Percentiles rank a stretch among this genome's conserved stretches.
Evolutionary conservation across 2,797 vertebrate species (phyloP).

Genomic region (Cyprinodon diabolis): DNA sequence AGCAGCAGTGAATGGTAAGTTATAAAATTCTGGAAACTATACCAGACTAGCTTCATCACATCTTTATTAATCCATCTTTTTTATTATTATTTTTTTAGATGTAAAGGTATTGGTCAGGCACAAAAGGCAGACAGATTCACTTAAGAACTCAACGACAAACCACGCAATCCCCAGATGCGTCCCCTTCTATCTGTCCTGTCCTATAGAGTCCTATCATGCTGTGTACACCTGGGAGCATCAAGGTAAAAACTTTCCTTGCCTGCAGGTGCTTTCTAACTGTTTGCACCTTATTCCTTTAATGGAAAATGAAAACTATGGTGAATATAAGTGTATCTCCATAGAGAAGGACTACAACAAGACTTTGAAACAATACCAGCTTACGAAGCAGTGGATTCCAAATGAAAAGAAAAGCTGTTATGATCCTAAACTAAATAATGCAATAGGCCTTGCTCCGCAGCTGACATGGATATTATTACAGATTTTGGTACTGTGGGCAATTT

Average conservation of each 20-base stretch:
- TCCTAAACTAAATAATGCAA: constrained; percentile 6
- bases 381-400: neutral
- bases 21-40: neutral
- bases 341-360: constrained; percentile 72
- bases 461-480: constrained; percentile 23
- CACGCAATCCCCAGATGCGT: constrained; percentile 59
- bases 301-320: constrained; percentile 65
- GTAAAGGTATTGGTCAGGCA: constrained; percentile 15
- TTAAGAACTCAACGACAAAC: neutral
- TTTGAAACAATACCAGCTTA: constrained; percentile 67
- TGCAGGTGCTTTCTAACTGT: constrained; percentile 72
- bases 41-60: neutral
- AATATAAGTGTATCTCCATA: constrained; percentile 72
- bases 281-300: constrained; percentile 78
- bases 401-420: rapidly evolving
- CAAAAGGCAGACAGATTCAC: constrained; percentile 42
- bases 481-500: constrained; percentile 8
- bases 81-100: constrained; percentile 28
- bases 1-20: constrained; percentile 56
- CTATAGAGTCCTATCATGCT: constrained; percentile 81
- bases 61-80: neutral
- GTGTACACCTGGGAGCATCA: constrained; percentile 76
- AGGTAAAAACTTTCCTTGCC: constrained; percentile 56
- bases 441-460: neutral
- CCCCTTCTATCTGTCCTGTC: constrained; percentile 82